These are phyloP conservation scores for Nemopilema nomurai DNA, from an alignment of 30 jellyfish, hydroid and myxozoan species.

Conservation along the genomic window DNA sequence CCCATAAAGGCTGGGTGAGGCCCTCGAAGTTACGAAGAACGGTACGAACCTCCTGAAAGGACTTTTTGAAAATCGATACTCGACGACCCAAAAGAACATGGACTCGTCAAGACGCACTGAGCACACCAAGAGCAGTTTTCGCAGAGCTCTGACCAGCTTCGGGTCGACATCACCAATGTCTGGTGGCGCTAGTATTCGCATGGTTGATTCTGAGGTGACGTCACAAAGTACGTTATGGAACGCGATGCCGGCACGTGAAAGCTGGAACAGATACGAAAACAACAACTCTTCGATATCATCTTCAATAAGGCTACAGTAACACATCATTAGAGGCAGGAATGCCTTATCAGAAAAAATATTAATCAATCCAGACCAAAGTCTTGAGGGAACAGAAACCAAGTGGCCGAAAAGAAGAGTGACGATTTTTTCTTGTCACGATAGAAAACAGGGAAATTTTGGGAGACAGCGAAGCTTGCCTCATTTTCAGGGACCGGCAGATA, in stretches of 20 bases:
- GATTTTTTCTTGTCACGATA: too few species aligned
- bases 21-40: too few species aligned
- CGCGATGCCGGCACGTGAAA: constrained; percentile 68
- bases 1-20: too few species aligned
- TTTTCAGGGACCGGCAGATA: too few species aligned
- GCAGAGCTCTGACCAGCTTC: background rate
- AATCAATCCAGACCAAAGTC: too few species aligned
- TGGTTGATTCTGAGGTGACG: constrained; percentile 13
- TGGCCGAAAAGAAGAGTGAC: too few species aligned
- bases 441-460: too few species aligned
- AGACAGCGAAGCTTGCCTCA: too few species aligned
- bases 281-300: background rate
- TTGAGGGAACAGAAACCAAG: background rate
- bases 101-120: constrained; percentile 48
- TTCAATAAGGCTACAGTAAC: background rate
- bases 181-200: constrained; percentile 70
- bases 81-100: constrained; percentile 60
- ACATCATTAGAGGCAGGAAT: too few species aligned
- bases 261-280: constrained; percentile 48
- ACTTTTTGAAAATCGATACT: constrained; percentile 55
- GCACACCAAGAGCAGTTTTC: constrained; percentile 57
- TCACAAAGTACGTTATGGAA: constrained; percentile 65
- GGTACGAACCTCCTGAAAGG: constrained; percentile 43
- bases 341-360: too few species aligned
- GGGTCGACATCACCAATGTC: constrained; percentile 26